Conservation (phyloP, 2,113 vertebrate genomes). For the Coturnix japonica region DNA sequence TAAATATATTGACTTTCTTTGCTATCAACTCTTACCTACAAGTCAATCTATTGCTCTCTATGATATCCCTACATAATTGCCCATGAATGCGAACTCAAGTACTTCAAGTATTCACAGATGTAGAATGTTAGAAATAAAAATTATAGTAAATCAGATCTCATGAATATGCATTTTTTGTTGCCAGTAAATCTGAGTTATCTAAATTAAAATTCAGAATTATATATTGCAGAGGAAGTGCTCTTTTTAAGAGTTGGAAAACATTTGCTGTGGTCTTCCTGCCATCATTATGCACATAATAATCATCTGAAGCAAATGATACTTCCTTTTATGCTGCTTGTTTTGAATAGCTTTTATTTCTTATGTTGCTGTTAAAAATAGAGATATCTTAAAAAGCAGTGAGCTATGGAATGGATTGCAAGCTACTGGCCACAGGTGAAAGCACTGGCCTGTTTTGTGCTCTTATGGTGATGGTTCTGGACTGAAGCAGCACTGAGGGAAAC, state of each 20-base stretch:
- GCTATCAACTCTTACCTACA: conserved; percentile 2
- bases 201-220: conserved; percentile 78
- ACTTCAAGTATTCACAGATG: conserved; percentile 68
- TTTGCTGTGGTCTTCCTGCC: conserved; percentile 72
- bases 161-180: conserved; percentile 76
- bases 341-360: conserved; percentile 64
- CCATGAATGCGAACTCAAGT: conserved; percentile 53
- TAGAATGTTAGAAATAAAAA: conserved; percentile 73
- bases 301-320: conserved; percentile 56
- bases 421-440: not conserved
- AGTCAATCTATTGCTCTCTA: conserved; percentile 43
- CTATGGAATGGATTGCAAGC: not conserved
- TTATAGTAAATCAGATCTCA: conserved; percentile 73
- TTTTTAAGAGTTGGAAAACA: conserved; percentile 72
- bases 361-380: conserved; percentile 70
- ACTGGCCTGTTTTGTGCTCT: not conserved
- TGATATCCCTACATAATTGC: conserved; percentile 62
- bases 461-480: not conserved
- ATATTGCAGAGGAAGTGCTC: conserved; percentile 61
- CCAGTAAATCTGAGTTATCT: conserved; percentile 72
- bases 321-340: conserved; percentile 46
- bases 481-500: not conserved
- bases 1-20: not conserved
- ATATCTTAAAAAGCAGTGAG: conserved; percentile 22
- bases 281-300: conserved; percentile 69